Evolutionary conservation across 2,888 invertebrate species (phyloP), one percentile per base, ranked within the genome.

Genomic region (Pseudanteris insignis): DNA sequence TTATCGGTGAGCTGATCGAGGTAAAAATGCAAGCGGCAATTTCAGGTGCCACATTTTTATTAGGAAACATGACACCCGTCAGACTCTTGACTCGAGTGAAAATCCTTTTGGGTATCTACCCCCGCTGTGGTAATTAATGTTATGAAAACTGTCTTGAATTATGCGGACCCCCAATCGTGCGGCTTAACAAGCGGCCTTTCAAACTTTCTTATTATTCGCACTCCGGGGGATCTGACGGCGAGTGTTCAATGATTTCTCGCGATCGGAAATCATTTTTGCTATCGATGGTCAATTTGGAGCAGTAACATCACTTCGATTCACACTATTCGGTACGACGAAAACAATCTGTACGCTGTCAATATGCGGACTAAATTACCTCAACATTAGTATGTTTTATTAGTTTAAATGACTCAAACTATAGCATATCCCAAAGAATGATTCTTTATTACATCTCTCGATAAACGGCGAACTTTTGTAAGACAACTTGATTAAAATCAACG

Each of bases 101-200:
- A 59, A 59, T 36, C 51, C 38, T 12, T 26, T 40, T 25, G 36
- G 11, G 12, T 10, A 26, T 29, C 9, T 8, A 57, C 43, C 28
- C 41, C 40, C 40, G 41, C 55, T 46, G 40, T 13, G 28, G 51
- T 67, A 67, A 70, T 70, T 69, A 70, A 71, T 72, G 64, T 66
- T 64, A 65, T 66, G 64, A 65, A 66, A 64, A 66, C 65, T 59
- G 69, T 68, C 65, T 65, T 55, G 64, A 67, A 70, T 67, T 67
- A 70, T 65, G 63, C 65, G 48, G 70, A 54, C 64, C 65, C 68
- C 72, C 73, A 59, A 67, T 44, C n/a, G 69, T 59, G 71, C 7
- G 60, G 40, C 40, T 66, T 71, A 72, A 73, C 71, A 70, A 73
- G 71, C 67, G 67, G 65, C 64, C 64, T 68, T 57, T 65, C 64